These are phyloP conservation scores for Bugulina stolonifera DNA, from an alignment of 2,888 invertebrate genomes.

Conservation along the genomic window DNA sequence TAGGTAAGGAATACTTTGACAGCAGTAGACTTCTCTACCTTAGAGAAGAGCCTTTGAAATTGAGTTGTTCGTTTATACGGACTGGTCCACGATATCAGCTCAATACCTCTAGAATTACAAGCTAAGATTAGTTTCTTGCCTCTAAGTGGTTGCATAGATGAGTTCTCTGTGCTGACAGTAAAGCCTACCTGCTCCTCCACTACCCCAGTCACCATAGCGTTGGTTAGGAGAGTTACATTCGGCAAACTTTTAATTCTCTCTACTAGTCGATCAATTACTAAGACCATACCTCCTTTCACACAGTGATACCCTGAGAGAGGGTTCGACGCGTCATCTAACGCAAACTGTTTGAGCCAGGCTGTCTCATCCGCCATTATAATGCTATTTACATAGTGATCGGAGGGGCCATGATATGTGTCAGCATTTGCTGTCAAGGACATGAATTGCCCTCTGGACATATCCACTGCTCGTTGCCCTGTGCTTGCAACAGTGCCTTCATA, in stretches of 20 bases:
- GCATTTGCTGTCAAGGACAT: neutral
- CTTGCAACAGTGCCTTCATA: neutral
- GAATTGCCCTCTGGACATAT: neutral
- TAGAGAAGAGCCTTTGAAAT: neutral
- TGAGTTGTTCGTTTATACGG: neutral
- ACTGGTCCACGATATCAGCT: neutral
- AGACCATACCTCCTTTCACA: neutral
- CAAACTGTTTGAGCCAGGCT: neutral
- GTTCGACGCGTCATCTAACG: neutral
- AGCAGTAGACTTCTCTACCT: neutral
- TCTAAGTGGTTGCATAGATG: neutral
- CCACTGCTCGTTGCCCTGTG: neutral
- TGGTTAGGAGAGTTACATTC: neutral
- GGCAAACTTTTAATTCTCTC: neutral
- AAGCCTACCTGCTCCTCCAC: neutral
- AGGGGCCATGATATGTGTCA: neutral
- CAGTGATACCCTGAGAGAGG: neutral
- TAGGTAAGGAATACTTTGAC: slow-evolving; percentile 21
- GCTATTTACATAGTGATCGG: no score
- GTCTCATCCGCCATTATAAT: neutral
- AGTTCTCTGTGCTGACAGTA: neutral
- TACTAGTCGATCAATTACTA: neutral
- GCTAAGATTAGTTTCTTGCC: slow-evolving; percentile 1
- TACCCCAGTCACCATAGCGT: neutral
- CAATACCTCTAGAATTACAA: neutral